Evolutionary conservation across 1,140 invertebrate species (phyloP).

Genomic region (Caenorhabditis brenneri): DNA sequence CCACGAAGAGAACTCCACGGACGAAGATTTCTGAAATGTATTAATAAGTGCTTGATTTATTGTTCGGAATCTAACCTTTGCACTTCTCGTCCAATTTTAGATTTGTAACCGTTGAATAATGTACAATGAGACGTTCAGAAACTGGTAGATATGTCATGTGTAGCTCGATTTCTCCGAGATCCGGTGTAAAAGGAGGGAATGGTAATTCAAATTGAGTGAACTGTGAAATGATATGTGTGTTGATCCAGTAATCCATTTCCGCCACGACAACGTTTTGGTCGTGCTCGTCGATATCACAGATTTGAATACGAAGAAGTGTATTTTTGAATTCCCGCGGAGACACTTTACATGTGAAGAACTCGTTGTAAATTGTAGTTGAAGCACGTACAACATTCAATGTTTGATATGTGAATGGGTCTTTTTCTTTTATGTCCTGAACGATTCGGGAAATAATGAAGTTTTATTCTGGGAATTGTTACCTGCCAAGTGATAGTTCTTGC

Average conservation of each 20-base stretch:
- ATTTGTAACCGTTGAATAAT: constrained; percentile 13
- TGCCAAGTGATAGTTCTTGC: constrained; percentile 28
- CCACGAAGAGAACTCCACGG: not conserved
- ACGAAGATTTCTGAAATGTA: not conserved
- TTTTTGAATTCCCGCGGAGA: constrained; percentile 25
- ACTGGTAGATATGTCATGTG: constrained; percentile 15
- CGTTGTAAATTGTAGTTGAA: constrained; percentile 2
- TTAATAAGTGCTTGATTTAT: too few species aligned
- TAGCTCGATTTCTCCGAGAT: constrained; percentile 13
- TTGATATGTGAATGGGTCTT: constrained; percentile 15
- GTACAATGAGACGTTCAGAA: not conserved
- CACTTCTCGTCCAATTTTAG: not conserved
- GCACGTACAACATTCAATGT: constrained; percentile 9
- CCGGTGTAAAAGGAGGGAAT: constrained; percentile 21
- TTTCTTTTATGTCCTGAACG: constrained; percentile 25
- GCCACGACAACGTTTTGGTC: not conserved
- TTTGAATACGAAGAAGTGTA: constrained; percentile 19
- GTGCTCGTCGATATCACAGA: constrained; percentile 22
- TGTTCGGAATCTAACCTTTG: too few species aligned
- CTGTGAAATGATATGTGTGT: constrained; percentile 33
- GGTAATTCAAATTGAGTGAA: constrained; percentile 22
- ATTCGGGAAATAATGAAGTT: too few species aligned
- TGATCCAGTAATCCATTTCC: constrained; percentile 34
- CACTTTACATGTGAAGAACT: constrained; percentile 29
- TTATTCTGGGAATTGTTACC: not conserved